A percentile compares a stretch with the other conserved stretches of the same genome.
Conservation (phyloP, 2,888 invertebrate species). For the Mystacides longicornis region DNA sequence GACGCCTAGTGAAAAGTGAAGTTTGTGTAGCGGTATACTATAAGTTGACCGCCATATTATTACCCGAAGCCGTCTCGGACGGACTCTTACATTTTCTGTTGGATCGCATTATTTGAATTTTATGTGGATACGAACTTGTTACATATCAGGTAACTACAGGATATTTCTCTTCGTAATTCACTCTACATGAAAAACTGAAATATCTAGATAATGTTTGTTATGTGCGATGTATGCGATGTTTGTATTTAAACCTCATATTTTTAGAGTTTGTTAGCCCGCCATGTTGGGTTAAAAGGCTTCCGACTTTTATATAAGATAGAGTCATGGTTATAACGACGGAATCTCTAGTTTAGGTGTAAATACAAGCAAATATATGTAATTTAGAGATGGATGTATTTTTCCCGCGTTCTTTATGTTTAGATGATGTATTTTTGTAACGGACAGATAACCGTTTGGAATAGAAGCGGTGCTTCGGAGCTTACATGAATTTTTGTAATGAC, state of each 20-base stretch:
- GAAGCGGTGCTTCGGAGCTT: neutral
- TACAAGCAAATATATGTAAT: constrained; percentile 37
- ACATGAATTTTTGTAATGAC: constrained; percentile 10
- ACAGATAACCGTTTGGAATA: constrained; percentile 15
- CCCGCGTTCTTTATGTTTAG: constrained; percentile 41
- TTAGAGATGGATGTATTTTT: constrained; percentile 42
- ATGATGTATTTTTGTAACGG: constrained; percentile 35
- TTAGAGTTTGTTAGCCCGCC: constrained; percentile 54
- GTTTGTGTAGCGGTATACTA: neutral
- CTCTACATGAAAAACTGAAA: constrained; percentile 33
- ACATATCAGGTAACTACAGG: constrained; percentile 37
- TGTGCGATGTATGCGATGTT: constrained; percentile 22
- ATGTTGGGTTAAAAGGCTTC: constrained; percentile 59
- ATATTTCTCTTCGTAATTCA: constrained; percentile 16
- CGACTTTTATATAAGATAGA: constrained; percentile 31
- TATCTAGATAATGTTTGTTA: constrained; percentile 27
- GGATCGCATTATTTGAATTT: constrained; percentile 47
- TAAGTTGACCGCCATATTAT: neutral
- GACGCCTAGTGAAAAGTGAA: constrained; percentile 1
- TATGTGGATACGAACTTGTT: constrained; percentile 39
- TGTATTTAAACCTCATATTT: constrained; percentile 48
- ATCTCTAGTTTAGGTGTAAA: constrained; percentile 39
- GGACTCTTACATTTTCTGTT: constrained; percentile 40
- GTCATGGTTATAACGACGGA: constrained; percentile 17
- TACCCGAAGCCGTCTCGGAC: constrained; percentile 44